Base-by-base conservation (phyloP, 1,140 invertebrate species). In the Odontomachus brunneus region DNA sequence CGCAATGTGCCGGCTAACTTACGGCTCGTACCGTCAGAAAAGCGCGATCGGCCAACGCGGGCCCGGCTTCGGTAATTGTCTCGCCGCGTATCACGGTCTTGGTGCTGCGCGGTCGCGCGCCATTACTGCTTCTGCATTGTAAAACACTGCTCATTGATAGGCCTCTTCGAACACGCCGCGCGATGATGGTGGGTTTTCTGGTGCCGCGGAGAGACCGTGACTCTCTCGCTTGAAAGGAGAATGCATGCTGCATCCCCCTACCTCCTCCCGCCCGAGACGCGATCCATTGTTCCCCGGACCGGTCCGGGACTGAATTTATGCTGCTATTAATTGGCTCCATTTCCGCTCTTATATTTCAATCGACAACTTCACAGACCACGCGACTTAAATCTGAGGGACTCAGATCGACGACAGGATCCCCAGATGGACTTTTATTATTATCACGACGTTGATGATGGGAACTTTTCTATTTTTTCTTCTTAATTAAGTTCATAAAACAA, bases 271-370 rank as follows among this genome's bases (percentile, higher is more conserved):
- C 29, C 22, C 15, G 38, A 44, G 38, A 78, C 67, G 19, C 29
- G 83, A 74, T 82, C 89, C 84, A 91, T 92, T 92, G 91, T 92
- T 92, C 80, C 33, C 71, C 48, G 49, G 83, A 87, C 86, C 83
- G 84, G 83, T 89, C 76, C 75, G 66, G 49, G 76, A 57, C 65
- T 88, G 86, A 89, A 92, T 91, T 91, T 90, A 91, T 90, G 89
- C 89, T 84, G 84, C 89, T 90, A 91, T 92, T 91, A 92, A 92
- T 92, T 90, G 89, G 81, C 84, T 87, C 78, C 81, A 63, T 90
- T 92, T 92, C 89, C 89, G 89, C 89, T 89, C 87, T 89, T 89
- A 90, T 91, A 90, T 91, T 92, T 91, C 88, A 90, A 91, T 91
- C 84, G 75, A 0, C 71, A 55, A 71, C 81, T 85, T 83, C 63